Evolutionary conservation across 2,113 vertebrate genomes (phyloP).

Genomic region (Dunckerocampus dactyliophorus): DNA sequence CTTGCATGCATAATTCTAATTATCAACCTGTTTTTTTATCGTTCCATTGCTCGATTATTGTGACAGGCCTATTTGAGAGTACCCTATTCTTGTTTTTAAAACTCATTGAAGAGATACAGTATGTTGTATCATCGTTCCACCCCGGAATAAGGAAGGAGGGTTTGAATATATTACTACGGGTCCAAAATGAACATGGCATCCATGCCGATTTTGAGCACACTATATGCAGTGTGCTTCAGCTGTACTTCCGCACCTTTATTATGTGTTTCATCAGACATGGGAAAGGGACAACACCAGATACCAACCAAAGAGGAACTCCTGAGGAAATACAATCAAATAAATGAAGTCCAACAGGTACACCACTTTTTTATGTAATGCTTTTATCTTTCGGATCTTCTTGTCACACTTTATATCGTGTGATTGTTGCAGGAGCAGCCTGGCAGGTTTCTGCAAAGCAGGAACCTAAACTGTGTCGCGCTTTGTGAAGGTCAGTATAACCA

Average conservation of each 20-base stretch:
- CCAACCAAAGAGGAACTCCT: conserved; percentile 89
- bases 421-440: conserved; percentile 78
- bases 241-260: background rate
- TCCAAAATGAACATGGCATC: too few relatives aligned
- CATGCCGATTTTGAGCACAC: too few relatives aligned
- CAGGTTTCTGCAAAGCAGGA: conserved; percentile 89
- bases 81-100: background rate
- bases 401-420: background rate
- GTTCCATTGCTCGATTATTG: too few relatives aligned
- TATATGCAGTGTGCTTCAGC: background rate
- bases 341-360: conserved; percentile 85
- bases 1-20: too few relatives aligned
- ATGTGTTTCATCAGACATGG: conserved; percentile 81
- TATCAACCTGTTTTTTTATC: too few relatives aligned
- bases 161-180: too few relatives aligned
- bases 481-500: conserved; percentile 82
- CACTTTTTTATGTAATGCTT: background rate
- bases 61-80: too few relatives aligned
- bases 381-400: background rate
- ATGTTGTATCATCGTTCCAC: too few relatives aligned
- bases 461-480: conserved; percentile 94
- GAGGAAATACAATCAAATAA: conserved; percentile 84
- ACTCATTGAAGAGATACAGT: too few relatives aligned
- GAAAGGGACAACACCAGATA: conserved; percentile 92
- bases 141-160: too few relatives aligned